Conservation (phyloP, 2,888 invertebrate genomes). For the Oxyteleia sp. region DNA sequence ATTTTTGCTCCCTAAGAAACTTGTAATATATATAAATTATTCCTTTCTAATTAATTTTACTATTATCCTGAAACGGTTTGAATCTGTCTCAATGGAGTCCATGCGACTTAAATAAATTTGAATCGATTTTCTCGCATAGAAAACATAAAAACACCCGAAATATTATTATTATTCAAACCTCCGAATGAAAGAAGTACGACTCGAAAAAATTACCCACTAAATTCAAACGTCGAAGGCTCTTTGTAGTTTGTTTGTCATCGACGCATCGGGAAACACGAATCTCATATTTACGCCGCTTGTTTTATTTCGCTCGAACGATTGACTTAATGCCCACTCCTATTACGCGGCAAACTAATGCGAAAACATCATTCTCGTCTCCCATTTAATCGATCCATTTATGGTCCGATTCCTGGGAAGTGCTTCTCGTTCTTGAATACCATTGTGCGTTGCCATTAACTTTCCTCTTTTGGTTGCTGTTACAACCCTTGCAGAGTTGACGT, state of each 20-base stretch:
- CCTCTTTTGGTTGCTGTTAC: conserved; percentile 35
- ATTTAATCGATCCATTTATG: conserved; percentile 33
- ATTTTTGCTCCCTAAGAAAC: no score
- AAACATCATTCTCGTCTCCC: conserved; percentile 23
- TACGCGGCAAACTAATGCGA: conserved; percentile 29
- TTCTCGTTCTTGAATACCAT: conserved; percentile 28
- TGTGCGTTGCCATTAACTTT: conserved; percentile 52
- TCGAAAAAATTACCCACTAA: neutral
- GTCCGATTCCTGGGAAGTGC: conserved; percentile 11
- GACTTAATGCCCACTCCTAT: conserved; percentile 19
- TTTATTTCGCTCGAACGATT: conserved; percentile 21
- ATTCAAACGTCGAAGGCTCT: conserved; percentile 34
- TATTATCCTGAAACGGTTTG: no score
- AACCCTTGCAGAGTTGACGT: conserved; percentile 15
- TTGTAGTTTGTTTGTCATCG: neutral
- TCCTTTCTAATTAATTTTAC: no score
- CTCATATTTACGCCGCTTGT: conserved; percentile 3
- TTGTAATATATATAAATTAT: no score
- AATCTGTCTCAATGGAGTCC: no score
- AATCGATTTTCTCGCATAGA: no score
- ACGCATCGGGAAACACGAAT: neutral
- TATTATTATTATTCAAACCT: no score
- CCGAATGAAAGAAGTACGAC: neutral
- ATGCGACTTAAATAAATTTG: no score
- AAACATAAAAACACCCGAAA: no score